phyloP scores from a whole-genome alignment of 2,888 invertebrate species.

The Spilosoma lubricipeda region DNA sequence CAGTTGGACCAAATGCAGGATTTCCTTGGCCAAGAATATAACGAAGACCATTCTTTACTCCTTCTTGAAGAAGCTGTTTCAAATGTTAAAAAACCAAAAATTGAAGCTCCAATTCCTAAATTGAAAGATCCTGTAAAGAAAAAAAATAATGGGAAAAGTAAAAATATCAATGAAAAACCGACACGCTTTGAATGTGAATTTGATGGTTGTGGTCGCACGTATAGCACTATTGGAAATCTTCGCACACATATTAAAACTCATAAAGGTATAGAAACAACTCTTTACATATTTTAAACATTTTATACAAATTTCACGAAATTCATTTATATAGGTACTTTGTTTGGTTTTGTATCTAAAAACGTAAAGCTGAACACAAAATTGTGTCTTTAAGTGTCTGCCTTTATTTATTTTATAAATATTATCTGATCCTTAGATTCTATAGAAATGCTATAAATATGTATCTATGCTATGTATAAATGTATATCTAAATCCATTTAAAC shows the following conservation, averaged over 20 bases:
- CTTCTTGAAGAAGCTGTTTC: conserved; percentile 8
- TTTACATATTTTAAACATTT: too few species aligned
- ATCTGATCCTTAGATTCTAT: background rate
- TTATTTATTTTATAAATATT: background rate
- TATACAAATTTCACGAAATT: background rate
- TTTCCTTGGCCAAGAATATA: background rate
- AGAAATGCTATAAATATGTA: background rate
- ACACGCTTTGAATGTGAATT: conserved; percentile 90
- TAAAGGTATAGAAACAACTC: conserved; percentile 85
- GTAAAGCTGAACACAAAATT: background rate
- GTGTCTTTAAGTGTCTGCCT: background rate
- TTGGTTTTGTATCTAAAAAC: too few species aligned
- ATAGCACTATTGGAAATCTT: conserved; percentile 94
- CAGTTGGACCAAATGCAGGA: background rate
- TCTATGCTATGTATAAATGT: too few species aligned
- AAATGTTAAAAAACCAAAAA: background rate
- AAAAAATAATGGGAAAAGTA: conserved; percentile 4
- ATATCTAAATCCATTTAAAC: background rate
- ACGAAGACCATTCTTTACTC: conserved; percentile 14
- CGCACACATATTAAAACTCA: conserved; percentile 96
- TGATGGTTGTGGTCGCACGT: conserved; percentile 92
- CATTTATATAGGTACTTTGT: background rate
- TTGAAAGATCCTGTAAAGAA: background rate
- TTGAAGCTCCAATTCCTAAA: background rate
- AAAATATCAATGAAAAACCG: conserved; percentile 13